Evolutionary conservation across 1,140 invertebrate genomes (phyloP).

Genomic region (Temnothorax curvispinosus): DNA sequence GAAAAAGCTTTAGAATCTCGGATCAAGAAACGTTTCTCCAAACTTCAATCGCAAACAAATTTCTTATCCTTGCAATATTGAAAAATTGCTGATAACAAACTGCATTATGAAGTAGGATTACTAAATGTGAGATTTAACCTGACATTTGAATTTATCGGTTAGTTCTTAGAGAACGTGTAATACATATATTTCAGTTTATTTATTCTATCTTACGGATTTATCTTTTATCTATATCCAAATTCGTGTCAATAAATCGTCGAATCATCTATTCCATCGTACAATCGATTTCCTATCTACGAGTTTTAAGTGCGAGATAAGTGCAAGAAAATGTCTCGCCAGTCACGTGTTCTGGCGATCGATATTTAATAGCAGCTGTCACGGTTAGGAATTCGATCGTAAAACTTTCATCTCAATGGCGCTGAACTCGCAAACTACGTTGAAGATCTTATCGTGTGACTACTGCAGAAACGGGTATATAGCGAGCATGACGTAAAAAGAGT

Average conservation of each 20-base stretch:
- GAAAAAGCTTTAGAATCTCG: not conserved
- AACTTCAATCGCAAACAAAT: not conserved
- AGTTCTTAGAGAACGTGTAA: not conserved
- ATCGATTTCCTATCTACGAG: conserved; percentile 42
- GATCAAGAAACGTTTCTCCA: not conserved
- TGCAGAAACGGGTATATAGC: not conserved
- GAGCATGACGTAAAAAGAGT: conserved; percentile 36
- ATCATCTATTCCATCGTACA: not conserved
- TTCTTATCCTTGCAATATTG: not conserved
- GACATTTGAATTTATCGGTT: not conserved
- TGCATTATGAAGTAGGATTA: not conserved
- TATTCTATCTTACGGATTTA: not conserved
- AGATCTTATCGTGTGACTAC: conserved; percentile 52
- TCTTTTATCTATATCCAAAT: not conserved
- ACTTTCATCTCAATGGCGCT: conserved; percentile 59
- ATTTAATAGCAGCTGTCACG: conserved; percentile 63
- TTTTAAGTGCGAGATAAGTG: conserved; percentile 23
- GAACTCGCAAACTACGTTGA: conserved; percentile 45
- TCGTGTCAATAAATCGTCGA: conserved; percentile 19
- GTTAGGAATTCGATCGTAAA: conserved; percentile 57
- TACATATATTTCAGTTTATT: not conserved
- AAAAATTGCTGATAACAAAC: not conserved
- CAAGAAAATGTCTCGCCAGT: conserved; percentile 48
- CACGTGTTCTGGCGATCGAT: conserved; percentile 52
- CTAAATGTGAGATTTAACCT: not conserved